Evolutionary conservation across 2,113 vertebrate genomes (phyloP).

Genomic region (Ginglymostoma cirratum): DNA sequence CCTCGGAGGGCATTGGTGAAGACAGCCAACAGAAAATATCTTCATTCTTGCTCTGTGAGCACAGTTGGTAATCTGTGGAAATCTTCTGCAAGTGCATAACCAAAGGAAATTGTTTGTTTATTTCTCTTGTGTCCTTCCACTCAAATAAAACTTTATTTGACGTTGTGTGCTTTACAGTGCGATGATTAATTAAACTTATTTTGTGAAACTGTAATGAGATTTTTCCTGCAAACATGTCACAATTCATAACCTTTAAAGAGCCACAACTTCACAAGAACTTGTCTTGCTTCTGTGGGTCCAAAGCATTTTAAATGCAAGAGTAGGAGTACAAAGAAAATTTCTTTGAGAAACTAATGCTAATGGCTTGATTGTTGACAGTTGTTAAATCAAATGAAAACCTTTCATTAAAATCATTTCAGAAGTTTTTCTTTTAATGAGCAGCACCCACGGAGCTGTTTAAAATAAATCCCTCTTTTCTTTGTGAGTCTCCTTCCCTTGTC

Average conservation of each 20-base stretch:
- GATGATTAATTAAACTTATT: constrained; percentile 22
- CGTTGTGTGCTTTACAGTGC: neutral
- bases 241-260: constrained; percentile 11
- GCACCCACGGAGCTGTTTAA: neutral
- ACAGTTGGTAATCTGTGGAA: neutral
- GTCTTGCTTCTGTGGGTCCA: neutral
- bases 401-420: neutral
- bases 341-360: neutral
- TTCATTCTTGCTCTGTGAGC: neutral
- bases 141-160: neutral
- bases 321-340: constrained; percentile 17
- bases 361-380: constrained; percentile 32
- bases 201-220: constrained; percentile 16
- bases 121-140: neutral
- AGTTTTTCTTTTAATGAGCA: neutral
- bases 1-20: neutral
- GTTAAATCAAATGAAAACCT: constrained; percentile 14
- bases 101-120: neutral
- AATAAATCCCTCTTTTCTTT: neutral
- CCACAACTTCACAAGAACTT: neutral
- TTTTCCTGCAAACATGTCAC: neutral
- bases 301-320: neutral
- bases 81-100: neutral
- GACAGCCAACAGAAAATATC: neutral
- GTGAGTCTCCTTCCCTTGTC: neutral